A percentile compares a stretch with the other conserved stretches of the same genome.
phyloP scores from a whole-genome alignment of 2,888 invertebrate genomes.

The Pediacus dermestoides region DNA sequence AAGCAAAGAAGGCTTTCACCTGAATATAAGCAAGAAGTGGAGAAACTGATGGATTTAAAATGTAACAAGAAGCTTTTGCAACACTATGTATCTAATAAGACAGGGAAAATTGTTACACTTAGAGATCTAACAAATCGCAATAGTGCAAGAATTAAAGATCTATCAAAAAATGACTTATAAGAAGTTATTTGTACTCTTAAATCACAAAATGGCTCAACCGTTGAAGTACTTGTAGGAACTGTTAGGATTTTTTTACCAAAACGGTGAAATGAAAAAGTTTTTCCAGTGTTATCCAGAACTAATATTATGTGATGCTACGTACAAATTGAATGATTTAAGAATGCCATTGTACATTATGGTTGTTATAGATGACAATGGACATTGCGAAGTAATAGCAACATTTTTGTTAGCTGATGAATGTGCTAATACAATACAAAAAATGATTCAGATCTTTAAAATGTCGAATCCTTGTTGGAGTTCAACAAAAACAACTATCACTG shows the following conservation, averaged over 20 bases:
- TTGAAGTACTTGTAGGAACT: constrained; percentile 8
- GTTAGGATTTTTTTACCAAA: constrained; percentile 10
- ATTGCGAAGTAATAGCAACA: not conserved
- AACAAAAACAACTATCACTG: not conserved
- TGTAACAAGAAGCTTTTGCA: constrained; percentile 5
- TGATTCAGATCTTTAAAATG: not conserved
- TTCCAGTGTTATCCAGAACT: constrained; percentile 5
- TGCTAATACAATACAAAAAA: not conserved
- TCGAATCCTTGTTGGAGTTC: not conserved
- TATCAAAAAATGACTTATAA: not conserved
- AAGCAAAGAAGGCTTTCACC: not conserved
- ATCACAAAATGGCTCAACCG: constrained; percentile 3
- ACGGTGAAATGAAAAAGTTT: constrained; percentile 6
- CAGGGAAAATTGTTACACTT: constrained; percentile 3
- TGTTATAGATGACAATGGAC: not conserved
- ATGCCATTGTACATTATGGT: not conserved
- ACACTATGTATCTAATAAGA: constrained; percentile 4
- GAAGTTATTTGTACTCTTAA: not conserved
- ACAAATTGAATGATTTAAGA: constrained; percentile 3
- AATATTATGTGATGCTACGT: constrained; percentile 11
- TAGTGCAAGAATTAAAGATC: not conserved
- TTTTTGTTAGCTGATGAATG: not conserved
- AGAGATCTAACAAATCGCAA: constrained; percentile 5
- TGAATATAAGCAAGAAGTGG: constrained; percentile 1
- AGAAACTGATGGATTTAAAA: not conserved